Evolutionary conservation across 2,888 invertebrate species (phyloP).

Genomic region (Catocala nupta): DNA sequence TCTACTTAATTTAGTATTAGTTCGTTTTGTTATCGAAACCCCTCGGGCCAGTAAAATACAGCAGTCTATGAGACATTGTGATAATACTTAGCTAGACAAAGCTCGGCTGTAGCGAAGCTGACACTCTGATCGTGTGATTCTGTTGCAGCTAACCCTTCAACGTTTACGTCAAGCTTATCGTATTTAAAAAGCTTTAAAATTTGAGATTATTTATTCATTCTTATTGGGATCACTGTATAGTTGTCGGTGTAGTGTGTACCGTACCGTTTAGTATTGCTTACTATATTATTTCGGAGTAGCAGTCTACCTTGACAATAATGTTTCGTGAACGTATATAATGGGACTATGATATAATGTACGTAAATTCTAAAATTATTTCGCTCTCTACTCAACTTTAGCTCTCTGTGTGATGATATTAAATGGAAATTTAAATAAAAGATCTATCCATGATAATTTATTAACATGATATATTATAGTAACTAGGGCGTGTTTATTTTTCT

Average conservation of each 20-base stretch:
- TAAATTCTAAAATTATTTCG: constrained; percentile 63
- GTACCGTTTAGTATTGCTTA: constrained; percentile 60
- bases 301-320: constrained; percentile 77
- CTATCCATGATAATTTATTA: constrained; percentile 48
- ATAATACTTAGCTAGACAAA: constrained; percentile 78
- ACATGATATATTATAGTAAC: constrained; percentile 34
- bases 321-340: constrained; percentile 58
- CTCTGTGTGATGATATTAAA: constrained; percentile 67
- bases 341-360: constrained; percentile 43
- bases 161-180: constrained; percentile 70
- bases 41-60: constrained; percentile 83
- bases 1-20: constrained; percentile 86
- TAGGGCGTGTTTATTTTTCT: constrained; percentile 60
- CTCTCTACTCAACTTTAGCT: constrained; percentile 77
- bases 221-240: constrained; percentile 70
- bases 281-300: constrained; percentile 56
- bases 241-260: constrained; percentile 60
- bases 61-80: constrained; percentile 85
- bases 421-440: constrained; percentile 34
- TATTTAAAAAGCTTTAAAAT: constrained; percentile 83
- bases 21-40: constrained; percentile 76
- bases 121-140: constrained; percentile 59
- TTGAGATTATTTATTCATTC: constrained; percentile 85
- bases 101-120: constrained; percentile 50
- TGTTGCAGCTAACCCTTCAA: constrained; percentile 66